These are phyloP conservation scores for Bibio marci DNA, from an alignment of 2,888 invertebrate genomes.

Conservation along the genomic window DNA sequence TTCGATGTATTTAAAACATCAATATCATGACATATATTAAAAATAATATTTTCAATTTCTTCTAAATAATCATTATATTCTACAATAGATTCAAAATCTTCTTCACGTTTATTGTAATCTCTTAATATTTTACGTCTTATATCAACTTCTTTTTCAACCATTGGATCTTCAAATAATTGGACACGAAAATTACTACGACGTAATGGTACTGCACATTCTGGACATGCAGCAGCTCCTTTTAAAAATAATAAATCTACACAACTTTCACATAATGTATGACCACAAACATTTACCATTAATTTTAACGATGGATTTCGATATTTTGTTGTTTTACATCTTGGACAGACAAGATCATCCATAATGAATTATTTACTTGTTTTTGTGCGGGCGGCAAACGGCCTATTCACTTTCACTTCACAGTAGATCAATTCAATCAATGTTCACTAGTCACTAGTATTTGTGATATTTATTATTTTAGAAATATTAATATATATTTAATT, in stretches of 20 bases:
- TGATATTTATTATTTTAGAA: too few relatives aligned
- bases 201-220: constrained; percentile 79
- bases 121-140: constrained; percentile 74
- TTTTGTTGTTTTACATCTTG: constrained; percentile 92
- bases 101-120: constrained; percentile 81
- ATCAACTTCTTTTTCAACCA: constrained; percentile 94
- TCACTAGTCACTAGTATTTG: too few relatives aligned
- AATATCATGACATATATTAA: constrained; percentile 76
- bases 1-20: constrained; percentile 79
- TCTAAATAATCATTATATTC: constrained; percentile 96
- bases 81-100: constrained; percentile 66
- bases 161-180: constrained; percentile 90
- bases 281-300: constrained; percentile 96
- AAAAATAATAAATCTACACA: constrained; percentile 92
- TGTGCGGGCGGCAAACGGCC: too few relatives aligned
- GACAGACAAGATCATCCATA: constrained; percentile 32
- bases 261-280: constrained; percentile 93
- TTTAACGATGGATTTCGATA: constrained; percentile 92
- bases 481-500: too few relatives aligned
- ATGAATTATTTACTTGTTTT: too few relatives aligned
- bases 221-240: constrained; percentile 92
- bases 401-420: too few relatives aligned
- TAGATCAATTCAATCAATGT: too few relatives aligned
- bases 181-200: constrained; percentile 80
- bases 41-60: constrained; percentile 82